phyloP scores from a whole-genome alignment of 1,140 invertebrate species.

The Octopus sinensis region DNA sequence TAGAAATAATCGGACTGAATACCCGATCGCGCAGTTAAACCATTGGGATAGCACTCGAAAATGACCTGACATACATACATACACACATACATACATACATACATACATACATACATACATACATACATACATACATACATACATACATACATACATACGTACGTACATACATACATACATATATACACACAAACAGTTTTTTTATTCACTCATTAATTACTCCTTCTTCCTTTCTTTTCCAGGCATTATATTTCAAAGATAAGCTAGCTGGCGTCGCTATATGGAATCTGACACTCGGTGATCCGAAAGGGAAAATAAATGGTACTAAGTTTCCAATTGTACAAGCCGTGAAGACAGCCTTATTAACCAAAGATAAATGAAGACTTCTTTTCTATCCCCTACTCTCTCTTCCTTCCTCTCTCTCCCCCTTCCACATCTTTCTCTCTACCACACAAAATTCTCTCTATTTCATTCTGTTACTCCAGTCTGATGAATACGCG shows the following conservation, averaged over 20 bases:
- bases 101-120: too few relatives aligned
- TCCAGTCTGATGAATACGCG: background rate
- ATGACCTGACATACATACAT: too few relatives aligned
- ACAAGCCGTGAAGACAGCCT: background rate
- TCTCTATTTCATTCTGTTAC: background rate
- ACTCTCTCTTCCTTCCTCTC: background rate
- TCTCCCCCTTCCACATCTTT: too few relatives aligned
- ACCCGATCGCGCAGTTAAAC: too few relatives aligned
- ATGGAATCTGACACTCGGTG: background rate
- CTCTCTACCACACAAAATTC: background rate
- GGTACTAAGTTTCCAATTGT: background rate
- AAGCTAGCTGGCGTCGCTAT: background rate
- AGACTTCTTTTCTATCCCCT: background rate
- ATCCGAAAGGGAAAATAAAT: background rate
- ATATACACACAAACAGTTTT: background rate
- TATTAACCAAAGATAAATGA: background rate
- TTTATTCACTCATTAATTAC: background rate
- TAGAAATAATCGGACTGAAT: too few relatives aligned
- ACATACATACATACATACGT: background rate
- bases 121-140: background rate
- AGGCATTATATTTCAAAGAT: background rate
- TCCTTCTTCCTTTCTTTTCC: background rate
- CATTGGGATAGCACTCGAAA: too few relatives aligned
- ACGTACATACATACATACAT: background rate
- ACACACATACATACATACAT: too few relatives aligned